Evolutionary conservation across 2,113 vertebrate species (phyloP).

Genomic region (Urocolius indicus): DNA sequence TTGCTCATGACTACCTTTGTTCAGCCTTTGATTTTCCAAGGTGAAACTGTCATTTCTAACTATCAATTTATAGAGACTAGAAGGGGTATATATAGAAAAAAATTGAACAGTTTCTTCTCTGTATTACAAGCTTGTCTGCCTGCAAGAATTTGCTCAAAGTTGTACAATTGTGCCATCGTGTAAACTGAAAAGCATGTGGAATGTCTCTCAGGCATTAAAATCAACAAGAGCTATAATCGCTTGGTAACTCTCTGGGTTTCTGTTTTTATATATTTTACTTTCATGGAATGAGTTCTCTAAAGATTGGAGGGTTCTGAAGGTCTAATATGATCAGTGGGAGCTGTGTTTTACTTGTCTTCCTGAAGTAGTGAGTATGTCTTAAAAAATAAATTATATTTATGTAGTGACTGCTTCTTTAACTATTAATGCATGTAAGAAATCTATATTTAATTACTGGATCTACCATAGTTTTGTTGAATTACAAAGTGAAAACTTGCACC

Average conservation of each 20-base stretch:
- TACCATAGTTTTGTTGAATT: not conserved
- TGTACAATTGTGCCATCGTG: not conserved
- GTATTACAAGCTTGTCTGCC: not conserved
- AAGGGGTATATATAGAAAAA: not conserved
- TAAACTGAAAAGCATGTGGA: not conserved
- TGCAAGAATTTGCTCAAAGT: not conserved
- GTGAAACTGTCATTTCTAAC: not conserved
- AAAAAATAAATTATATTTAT: not conserved
- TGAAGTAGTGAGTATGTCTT: not conserved
- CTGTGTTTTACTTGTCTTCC: not conserved
- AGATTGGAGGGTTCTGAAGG: not conserved
- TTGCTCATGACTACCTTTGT: not conserved
- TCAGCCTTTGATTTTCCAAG: not conserved
- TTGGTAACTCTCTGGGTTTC: not conserved
- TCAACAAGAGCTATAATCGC: not conserved
- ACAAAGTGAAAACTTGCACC: not conserved
- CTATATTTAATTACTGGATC: not conserved
- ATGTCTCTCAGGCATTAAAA: not conserved
- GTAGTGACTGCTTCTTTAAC: not conserved
- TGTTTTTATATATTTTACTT: not conserved
- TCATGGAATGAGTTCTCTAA: not conserved
- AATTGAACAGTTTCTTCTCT: not conserved
- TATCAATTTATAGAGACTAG: not conserved
- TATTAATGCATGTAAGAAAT: not conserved
- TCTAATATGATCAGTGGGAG: not conserved